Conservation (phyloP, 2,797 vertebrate species). For the Pteropus rufus region DNA sequence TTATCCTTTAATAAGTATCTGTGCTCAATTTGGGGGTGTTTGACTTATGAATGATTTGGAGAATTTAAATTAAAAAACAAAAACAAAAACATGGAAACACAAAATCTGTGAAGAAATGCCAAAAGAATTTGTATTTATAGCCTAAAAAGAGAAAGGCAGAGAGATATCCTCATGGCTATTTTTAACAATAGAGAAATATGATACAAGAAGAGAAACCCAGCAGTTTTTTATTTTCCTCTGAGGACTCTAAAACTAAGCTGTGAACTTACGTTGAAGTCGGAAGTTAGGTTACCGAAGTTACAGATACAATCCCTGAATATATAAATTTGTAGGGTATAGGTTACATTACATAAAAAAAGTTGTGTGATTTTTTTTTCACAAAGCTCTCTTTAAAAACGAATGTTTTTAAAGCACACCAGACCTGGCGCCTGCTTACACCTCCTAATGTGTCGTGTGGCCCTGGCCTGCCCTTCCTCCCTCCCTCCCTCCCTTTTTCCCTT, state of each 20-base stretch:
- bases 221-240: not conserved
- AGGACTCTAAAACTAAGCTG: not conserved
- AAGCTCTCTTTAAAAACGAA: not conserved
- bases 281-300: not conserved
- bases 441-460: not conserved
- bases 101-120: slow-evolving; percentile 7
- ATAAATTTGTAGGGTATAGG: not conserved
- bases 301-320: not conserved
- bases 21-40: not conserved
- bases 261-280: not conserved
- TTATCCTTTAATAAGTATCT: not conserved
- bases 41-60: not conserved
- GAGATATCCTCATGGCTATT: not conserved
- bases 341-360: not conserved
- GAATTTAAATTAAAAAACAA: not conserved
- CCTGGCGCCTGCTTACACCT: not conserved
- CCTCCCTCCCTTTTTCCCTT: not conserved
- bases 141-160: not conserved
- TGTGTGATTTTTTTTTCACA: not conserved
- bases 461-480: not conserved
- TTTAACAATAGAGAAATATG: not conserved
- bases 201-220: not conserved
- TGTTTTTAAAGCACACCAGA: not conserved
- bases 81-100: not conserved
- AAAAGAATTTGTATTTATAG: not conserved